Evolutionary conservation across 2,113 vertebrate genomes (phyloP).

Genomic region (Chaetops frenatus): DNA sequence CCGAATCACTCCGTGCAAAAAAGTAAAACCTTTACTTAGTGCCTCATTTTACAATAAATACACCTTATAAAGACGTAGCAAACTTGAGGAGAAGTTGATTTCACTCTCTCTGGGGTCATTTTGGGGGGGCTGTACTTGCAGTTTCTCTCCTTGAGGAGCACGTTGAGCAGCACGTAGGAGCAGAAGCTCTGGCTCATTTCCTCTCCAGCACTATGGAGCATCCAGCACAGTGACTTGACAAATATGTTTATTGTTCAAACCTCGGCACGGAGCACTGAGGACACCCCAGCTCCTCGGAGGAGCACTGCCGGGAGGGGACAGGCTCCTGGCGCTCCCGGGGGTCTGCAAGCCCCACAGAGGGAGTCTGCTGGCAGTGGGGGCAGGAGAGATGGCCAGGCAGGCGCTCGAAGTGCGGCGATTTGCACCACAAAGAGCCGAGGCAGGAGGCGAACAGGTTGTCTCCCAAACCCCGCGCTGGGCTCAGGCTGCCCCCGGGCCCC

Average conservation of each 20-base stretch:
- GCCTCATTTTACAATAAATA: not conserved
- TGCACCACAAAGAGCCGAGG: not conserved
- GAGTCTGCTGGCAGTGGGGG: not conserved
- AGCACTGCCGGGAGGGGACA: not conserved
- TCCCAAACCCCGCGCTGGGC: not conserved
- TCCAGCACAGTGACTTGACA: slow-evolving; percentile 58
- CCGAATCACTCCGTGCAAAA: not conserved
- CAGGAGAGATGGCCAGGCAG: not conserved
- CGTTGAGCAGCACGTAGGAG: not conserved
- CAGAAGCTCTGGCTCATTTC: slow-evolving; percentile 24
- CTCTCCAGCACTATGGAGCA: slow-evolving; percentile 1
- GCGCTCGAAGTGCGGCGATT: not conserved
- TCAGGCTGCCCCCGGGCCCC: not conserved
- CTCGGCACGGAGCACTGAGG: not conserved
- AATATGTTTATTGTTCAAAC: slow-evolving; percentile 57
- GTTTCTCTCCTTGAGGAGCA: not conserved
- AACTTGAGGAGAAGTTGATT: slow-evolving; percentile 16
- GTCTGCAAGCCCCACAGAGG: not conserved
- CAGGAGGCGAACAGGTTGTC: not conserved
- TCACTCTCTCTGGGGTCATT: not conserved
- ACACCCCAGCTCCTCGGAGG: not conserved
- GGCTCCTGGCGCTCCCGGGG: not conserved
- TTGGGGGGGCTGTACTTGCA: not conserved
- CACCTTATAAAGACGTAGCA: not conserved
- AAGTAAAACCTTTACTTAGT: not conserved